These are phyloP conservation scores for Nyctereutes procyonoides DNA, from an alignment of 2,113 vertebrate species.

Conservation along the genomic window DNA sequence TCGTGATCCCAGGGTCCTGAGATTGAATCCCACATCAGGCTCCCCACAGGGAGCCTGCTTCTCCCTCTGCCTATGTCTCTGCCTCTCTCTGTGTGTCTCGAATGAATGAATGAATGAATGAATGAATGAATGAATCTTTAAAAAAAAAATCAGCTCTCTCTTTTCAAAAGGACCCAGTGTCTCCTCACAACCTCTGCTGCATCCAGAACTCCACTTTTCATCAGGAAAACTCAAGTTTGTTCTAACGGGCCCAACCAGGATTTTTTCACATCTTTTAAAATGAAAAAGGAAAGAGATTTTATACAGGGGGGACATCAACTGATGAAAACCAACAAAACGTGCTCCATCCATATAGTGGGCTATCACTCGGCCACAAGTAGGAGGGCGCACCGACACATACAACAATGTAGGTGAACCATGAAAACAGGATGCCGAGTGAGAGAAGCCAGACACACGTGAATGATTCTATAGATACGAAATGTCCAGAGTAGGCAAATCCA, in stretches of 20 bases:
- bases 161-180: background rate
- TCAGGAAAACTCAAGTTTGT: background rate
- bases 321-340: background rate
- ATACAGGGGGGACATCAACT: background rate
- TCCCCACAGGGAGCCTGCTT: no score
- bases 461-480: rapidly evolving
- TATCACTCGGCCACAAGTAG: background rate
- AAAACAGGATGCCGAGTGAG: no score
- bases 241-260: background rate
- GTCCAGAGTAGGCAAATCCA: background rate
- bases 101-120: no score
- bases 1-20: no score
- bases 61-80: no score
- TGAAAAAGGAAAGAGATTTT: background rate
- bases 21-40: no score
- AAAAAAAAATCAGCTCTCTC: background rate
- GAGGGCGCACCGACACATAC: rapidly evolving
- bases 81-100: no score
- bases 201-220: background rate
- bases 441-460: background rate
- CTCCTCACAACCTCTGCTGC: no score
- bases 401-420: background rate
- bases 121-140: no score
- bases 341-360: background rate
- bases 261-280: background rate